phyloP scores from a whole-genome alignment of 2,888 invertebrate genomes.

The Arrhopalites spinosus region DNA sequence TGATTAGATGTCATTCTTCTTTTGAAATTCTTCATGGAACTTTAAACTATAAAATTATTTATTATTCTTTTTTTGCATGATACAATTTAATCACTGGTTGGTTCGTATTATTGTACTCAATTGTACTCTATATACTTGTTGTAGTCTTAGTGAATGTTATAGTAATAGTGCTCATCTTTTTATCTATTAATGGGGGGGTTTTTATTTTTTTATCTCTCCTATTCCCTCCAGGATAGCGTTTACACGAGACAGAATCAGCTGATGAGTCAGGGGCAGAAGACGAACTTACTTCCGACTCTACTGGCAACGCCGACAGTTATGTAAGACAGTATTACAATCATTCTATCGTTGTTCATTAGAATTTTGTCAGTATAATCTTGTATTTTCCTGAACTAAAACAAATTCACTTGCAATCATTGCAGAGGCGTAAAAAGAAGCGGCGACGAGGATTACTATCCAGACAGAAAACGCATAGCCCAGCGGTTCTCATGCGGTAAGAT shows the following conservation, averaged over 20 bases:
- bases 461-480: conserved; percentile 76
- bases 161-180: neutral
- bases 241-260: conserved; percentile 28
- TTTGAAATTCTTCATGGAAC: no score
- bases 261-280: conserved; percentile 16
- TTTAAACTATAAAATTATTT: no score
- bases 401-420: neutral
- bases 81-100: no score
- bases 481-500: conserved; percentile 60
- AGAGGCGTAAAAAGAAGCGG: conserved; percentile 45
- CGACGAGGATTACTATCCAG: conserved; percentile 75
- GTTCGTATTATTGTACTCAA: no score
- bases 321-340: conserved; percentile 14
- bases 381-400: no score
- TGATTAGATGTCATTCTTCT: no score
- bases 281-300: conserved; percentile 23
- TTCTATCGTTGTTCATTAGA: no score
- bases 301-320: conserved; percentile 25
- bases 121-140: no score
- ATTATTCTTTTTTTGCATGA: conserved; percentile 6
- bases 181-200: conserved; percentile 32
- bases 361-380: no score
- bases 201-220: conserved; percentile 34
- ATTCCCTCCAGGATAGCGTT: conserved; percentile 42
- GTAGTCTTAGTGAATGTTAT: no score